Evolutionary conservation across 2,888 invertebrate genomes (phyloP).

Genomic region (Galeruca laticollis): DNA sequence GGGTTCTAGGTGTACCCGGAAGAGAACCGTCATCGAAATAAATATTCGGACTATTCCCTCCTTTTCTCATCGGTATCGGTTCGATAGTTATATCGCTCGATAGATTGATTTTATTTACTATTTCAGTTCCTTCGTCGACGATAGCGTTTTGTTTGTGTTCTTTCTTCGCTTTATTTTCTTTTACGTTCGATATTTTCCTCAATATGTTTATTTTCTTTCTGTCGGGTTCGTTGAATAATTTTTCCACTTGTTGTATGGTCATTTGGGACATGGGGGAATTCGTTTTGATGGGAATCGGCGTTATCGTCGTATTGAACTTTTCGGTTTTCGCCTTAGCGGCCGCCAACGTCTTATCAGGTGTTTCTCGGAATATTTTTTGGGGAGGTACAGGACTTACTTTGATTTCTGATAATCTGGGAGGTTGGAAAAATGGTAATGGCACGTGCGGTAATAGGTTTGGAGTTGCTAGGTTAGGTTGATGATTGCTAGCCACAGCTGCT

Average conservation of each 20-base stretch:
- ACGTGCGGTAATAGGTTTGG: conserved; percentile 25
- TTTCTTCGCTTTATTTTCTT: conserved; percentile 67
- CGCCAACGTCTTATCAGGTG: conserved; percentile 61
- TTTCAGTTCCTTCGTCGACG: conserved; percentile 64
- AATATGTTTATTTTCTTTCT: conserved; percentile 89
- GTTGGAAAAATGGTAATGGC: conserved; percentile 32
- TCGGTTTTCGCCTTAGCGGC: conserved; percentile 65
- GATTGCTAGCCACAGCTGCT: conserved; percentile 14
- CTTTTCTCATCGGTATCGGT: conserved; percentile 59
- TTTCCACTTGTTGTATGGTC: conserved; percentile 63
- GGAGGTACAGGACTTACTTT: conserved; percentile 37
- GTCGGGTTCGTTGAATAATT: conserved; percentile 83
- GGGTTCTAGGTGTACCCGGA: conserved; percentile 71
- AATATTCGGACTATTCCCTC: conserved; percentile 59
- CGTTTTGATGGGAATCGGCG: conserved; percentile 60
- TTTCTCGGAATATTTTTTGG: conserved; percentile 47
- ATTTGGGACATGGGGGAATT: conserved; percentile 58
- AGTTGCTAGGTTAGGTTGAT: background rate
- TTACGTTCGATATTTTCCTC: conserved; percentile 85
- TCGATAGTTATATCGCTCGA: conserved; percentile 72
- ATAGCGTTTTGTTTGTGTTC: conserved; percentile 66
- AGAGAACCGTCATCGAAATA: conserved; percentile 69
- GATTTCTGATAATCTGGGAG: conserved; percentile 34
- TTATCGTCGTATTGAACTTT: conserved; percentile 65
- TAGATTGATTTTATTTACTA: conserved; percentile 58